Base-by-base conservation (phyloP, 37 sponge, comb jelly and placozoan genomes). In the Axinella damicornis region DNA sequence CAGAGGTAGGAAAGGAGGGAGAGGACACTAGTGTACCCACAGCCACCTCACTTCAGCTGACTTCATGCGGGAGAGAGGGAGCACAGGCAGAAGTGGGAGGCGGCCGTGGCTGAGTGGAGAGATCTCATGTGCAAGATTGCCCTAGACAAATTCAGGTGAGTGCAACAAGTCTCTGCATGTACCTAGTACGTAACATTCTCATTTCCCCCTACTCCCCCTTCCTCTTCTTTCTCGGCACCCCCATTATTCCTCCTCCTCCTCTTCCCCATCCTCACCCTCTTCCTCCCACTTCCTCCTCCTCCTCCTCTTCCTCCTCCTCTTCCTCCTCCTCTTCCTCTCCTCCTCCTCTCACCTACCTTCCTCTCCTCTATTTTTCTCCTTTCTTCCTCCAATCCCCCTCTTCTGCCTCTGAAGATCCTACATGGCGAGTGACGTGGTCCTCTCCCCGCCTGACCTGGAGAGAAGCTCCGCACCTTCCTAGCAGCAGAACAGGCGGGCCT, bases 131-230 rank as follows among this genome's bases (percentile, higher is more conserved):
- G 61, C 70, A 62, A 57, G 18, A 31, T 53, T 53, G 25, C 57
- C 31, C 25, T 69, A 37, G 39, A 31, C 69, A 27, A 65, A 22
- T 90, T 90, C 75, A 84, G 55, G 84, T 83, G 32, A 74, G 67
- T 46, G 46, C 46, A 46, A 4, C 46, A n/a, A n/a, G 46, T 46
- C 46, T 12, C 46, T 9, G 9, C 4, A 4, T 12, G 6, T 12
- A 46, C 46, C 46, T 46, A 12, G 46, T 46, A 46, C 9, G 46
- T 9, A 46, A 46, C 46, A 46, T 12, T 9, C 4, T 9, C 46
- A 12, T 9, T 46, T 46, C 9, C 46, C 46, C 46, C 46, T 9
- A 4, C 46, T 13, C 30, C 40, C 12, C 27, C 4, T 9, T 46
- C 46, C 46, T 9, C 4, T 9, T 9, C 46, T 46, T 9, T 9